Evolutionary conservation across 2,797 vertebrate genomes (phyloP).

Genomic region (Malacoctenus gilli): DNA sequence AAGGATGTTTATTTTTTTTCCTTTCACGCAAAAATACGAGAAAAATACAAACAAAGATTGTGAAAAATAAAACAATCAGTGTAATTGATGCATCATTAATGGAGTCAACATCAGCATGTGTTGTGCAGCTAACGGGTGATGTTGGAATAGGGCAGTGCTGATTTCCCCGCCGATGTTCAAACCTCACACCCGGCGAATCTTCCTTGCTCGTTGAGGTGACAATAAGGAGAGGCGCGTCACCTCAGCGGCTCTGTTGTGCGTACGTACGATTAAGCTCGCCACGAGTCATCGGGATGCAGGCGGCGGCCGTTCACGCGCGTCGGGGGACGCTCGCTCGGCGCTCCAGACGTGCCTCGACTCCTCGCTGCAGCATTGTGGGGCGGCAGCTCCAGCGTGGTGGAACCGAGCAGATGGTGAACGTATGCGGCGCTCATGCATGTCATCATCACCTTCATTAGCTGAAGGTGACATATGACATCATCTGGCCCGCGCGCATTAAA

Average conservation of each 20-base stretch:
- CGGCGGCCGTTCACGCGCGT: conserved; percentile 40
- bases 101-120: conserved; percentile 14
- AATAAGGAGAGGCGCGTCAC: conserved; percentile 37
- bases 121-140: conserved; percentile 12
- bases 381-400: conserved; percentile 54
- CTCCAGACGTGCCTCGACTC: conserved; percentile 53
- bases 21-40: too few relatives aligned
- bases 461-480: conserved; percentile 83
- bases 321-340: conserved; percentile 39
- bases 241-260: conserved; percentile 37
- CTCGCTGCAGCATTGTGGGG: conserved; percentile 54
- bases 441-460: conserved; percentile 81
- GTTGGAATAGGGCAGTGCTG: not conserved
- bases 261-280: conserved; percentile 58
- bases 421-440: conserved; percentile 73
- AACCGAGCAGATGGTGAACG: conserved; percentile 79
- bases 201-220: conserved; percentile 23
- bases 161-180: conserved; percentile 10
- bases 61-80: conserved; percentile 9
- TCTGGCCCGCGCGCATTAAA: conserved; percentile 58
- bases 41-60: not conserved
- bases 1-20: not conserved
- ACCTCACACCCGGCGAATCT: conserved; percentile 7
- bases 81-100: not conserved
- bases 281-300: conserved; percentile 64